Evolutionary conservation across 2,797 vertebrate genomes (phyloP).

Genomic region (Dendrocincla tyrannina): DNA sequence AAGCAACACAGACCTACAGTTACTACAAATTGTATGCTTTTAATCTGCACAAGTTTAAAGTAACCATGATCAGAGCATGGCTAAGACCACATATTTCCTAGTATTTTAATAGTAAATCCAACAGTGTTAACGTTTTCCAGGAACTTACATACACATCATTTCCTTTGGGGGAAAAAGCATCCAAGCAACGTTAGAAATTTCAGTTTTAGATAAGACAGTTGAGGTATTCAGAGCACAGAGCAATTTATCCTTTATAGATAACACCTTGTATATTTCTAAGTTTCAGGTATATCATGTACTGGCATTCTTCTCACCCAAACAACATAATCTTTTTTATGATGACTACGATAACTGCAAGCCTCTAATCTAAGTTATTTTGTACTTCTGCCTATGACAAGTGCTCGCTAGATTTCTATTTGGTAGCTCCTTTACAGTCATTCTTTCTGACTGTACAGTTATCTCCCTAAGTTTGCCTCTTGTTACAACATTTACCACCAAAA

Average conservation of each 20-base stretch:
- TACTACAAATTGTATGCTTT: background rate
- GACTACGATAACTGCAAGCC: background rate
- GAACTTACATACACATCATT: background rate
- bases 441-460: background rate
- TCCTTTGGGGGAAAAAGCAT: slow-evolving; percentile 21
- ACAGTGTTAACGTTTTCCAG: background rate
- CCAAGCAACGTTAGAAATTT: slow-evolving; percentile 1
- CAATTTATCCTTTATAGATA: slow-evolving; percentile 47
- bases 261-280: slow-evolving; percentile 5
- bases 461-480: background rate
- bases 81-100: background rate
- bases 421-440: background rate
- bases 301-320: slow-evolving; percentile 8
- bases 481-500: background rate
- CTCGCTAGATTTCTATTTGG: background rate
- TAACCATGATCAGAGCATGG: background rate
- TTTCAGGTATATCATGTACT: background rate
- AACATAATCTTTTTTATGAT: slow-evolving; percentile 6
- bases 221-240: slow-evolving; percentile 26
- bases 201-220: slow-evolving; percentile 43
- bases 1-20: background rate
- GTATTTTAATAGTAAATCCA: slow-evolving; percentile 15
- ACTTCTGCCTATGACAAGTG: background rate
- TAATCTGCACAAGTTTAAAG: background rate
- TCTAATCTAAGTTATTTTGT: slow-evolving; percentile 25